Percentiles rank a stretch among this genome's conserved stretches.
These are phyloP conservation scores for Brevipalpus yothersi DNA, from an alignment of 1,140 invertebrate species.

Conservation along the genomic window DNA sequence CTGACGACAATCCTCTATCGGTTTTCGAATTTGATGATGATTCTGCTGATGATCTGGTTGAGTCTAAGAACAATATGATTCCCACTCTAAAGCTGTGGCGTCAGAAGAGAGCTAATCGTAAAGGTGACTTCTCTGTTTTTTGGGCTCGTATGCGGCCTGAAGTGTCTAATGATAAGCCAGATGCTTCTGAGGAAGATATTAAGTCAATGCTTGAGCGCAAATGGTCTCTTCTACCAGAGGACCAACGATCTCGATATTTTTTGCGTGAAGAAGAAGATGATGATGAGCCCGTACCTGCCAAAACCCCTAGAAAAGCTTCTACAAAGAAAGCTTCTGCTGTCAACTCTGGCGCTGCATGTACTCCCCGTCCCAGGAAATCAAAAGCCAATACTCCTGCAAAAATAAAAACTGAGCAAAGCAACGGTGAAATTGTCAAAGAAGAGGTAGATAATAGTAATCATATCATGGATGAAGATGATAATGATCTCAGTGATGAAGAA, in stretches of 20 bases:
- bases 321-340: background rate
- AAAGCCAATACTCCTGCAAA: background rate
- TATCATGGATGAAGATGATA: background rate
- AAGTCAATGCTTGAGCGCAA: slow-evolving; percentile 17
- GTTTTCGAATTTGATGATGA: slow-evolving; percentile 8
- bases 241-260: slow-evolving; percentile 13
- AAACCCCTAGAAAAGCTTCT: background rate
- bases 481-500: background rate
- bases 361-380: background rate
- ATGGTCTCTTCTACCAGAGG: slow-evolving; percentile 19
- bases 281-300: background rate
- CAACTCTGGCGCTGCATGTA: no score
- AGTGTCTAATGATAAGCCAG: slow-evolving; percentile 18
- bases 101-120: background rate
- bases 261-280: background rate
- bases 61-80: background rate
- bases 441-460: background rate
- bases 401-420: background rate
- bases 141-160: slow-evolving; percentile 17
- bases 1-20: background rate
- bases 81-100: background rate
- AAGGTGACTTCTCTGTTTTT: slow-evolving; percentile 18
- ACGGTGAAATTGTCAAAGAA: background rate
- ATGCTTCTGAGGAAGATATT: slow-evolving; percentile 16
- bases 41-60: background rate